These are phyloP conservation scores for Geophilus truncorum DNA, from an alignment of 2,888 invertebrate species.

Conservation along the genomic window DNA sequence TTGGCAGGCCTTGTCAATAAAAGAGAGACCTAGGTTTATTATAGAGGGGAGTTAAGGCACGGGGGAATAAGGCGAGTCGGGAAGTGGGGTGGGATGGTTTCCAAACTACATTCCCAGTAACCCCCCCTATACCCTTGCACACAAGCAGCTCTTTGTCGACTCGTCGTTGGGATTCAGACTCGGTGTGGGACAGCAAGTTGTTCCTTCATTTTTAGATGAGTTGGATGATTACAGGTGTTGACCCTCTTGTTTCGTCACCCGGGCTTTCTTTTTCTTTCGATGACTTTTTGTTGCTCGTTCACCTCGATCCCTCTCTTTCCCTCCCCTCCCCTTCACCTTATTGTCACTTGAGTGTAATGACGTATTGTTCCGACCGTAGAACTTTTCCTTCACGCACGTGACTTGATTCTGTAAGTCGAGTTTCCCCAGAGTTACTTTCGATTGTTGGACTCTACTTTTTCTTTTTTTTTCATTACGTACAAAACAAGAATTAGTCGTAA, in stretches of 20 bases:
- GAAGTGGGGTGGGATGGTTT: background rate
- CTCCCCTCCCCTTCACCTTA: background rate
- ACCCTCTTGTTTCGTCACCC: background rate
- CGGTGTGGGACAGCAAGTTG: background rate
- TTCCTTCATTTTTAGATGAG: background rate
- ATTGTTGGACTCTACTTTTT: no score
- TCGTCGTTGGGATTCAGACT: background rate
- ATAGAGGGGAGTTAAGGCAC: background rate
- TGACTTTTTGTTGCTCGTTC: background rate
- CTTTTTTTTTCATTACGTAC: no score
- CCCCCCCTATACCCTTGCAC: background rate
- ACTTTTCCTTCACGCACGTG: background rate
- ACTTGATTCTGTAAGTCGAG: background rate
- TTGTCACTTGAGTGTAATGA: conserved; percentile 10
- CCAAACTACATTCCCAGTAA: background rate
- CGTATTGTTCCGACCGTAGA: background rate
- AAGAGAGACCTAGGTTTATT: conserved; percentile 4
- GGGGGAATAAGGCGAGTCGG: background rate
- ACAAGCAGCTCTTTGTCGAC: background rate
- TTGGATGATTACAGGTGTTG: background rate
- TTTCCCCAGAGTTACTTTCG: background rate
- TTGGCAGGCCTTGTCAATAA: conserved; percentile 10
- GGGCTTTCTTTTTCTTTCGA: background rate
- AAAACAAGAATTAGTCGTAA: no score
- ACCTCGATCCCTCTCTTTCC: background rate